Base-by-base conservation (phyloP, 1,140 invertebrate species). In the Lepidurus apus region DNA sequence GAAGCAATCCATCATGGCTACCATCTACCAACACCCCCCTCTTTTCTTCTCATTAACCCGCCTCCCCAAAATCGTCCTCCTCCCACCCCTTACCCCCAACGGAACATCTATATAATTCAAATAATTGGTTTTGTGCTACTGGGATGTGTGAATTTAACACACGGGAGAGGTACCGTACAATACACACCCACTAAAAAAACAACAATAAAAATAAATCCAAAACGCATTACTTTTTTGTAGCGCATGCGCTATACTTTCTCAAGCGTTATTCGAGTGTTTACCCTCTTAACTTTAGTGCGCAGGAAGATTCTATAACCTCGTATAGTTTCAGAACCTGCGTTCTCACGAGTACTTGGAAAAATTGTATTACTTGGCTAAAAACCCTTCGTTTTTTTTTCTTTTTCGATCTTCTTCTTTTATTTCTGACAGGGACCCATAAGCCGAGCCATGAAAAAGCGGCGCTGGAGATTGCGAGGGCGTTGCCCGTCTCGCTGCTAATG, bases 401-500 rank as follows among this genome's bases (percentile, higher is more conserved):
- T 65, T 21, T 65, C 17, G 17, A 17, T 65, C 21, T 13, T 65
- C 47, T 65, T 65, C 53, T 65, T 65, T 65, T 65, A 65, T 65
- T 65, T 65, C 53, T 65, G 53, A 65, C 53, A 65, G 53, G 53
- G 53, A 65, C 53, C 53, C 53, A 65, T 65, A 65, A 65, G 53
- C 53, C 53, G 53, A 65, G 53, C 53, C 53, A 65, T 65, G 53
- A 65, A 65, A 47, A 65, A 65, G 53, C 53, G 53, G 53, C 53
- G 53, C 21, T 65, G 53, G 53, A 65, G 53, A 65, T 65, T 65
- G 53, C 53, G 53, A 65, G 53, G 53, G 53, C 53, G 53, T 65
- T 65, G 53, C 53, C 13, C 53, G 53, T 65, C 53, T 65, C 53
- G 53, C 53, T 65, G 53, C 53, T 65, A 65, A 65, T 65, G 53